Conservation (phyloP, 2,797 vertebrate species). For the Sebastes matsubarae region DNA sequence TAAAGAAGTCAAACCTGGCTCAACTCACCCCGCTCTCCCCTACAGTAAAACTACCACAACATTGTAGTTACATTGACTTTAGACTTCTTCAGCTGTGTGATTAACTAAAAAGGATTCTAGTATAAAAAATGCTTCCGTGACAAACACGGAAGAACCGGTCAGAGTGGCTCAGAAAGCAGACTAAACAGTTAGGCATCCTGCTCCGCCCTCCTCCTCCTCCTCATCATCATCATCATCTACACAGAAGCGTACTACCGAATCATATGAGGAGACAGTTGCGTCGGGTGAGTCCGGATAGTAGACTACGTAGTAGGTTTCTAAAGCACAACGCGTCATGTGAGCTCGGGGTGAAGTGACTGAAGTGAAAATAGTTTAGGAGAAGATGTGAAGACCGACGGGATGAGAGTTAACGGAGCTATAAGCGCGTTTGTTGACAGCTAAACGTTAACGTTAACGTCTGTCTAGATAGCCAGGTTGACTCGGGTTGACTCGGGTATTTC, state of each 20-base stretch:
- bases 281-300: not conserved
- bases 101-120: not conserved
- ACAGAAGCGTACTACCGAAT: not conserved
- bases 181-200: not conserved
- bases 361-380: not conserved
- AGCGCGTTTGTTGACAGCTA: not conserved
- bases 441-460: not conserved
- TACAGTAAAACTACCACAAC: not conserved
- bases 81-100: not conserved
- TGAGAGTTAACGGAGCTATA: not conserved
- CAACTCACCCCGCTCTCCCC: too few relatives aligned
- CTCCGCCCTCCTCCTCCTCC: conserved; percentile 30
- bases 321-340: not conserved
- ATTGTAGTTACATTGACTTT: not conserved
- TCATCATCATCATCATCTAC: not conserved
- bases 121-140: not conserved
- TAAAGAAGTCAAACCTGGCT: too few relatives aligned
- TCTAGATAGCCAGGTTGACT: too few relatives aligned
- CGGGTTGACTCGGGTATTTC: too few relatives aligned
- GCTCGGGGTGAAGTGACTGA: not conserved
- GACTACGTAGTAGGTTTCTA: not conserved
- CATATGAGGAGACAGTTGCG: not conserved
- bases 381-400: not conserved
- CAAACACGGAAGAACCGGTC: conserved; percentile 9
- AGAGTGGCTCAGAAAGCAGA: not conserved